Conservation (phyloP, 2,113 vertebrate species). For the Tautogolabrus adspersus region DNA sequence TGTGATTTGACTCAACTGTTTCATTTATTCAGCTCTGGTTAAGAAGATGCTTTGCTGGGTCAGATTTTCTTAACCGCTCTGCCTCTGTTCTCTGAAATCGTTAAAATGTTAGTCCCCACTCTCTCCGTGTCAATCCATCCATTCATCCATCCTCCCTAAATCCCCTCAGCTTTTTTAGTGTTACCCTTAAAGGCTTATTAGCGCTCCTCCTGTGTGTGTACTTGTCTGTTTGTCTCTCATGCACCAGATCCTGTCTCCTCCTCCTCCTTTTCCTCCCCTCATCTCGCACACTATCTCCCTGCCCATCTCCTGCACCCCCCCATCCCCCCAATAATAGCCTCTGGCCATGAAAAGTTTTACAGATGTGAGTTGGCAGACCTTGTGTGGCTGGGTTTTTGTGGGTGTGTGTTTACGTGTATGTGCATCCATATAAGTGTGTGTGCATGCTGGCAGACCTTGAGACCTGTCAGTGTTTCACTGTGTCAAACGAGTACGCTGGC, state of each 20-base stretch:
- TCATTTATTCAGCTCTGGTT: slow-evolving; percentile 22
- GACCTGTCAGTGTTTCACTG: slow-evolving; percentile 77
- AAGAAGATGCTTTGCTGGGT: slow-evolving; percentile 16
- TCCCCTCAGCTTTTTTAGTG: slow-evolving; percentile 61
- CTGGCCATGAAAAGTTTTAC: slow-evolving; percentile 80
- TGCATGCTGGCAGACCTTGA: slow-evolving; percentile 77
- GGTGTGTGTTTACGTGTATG: slow-evolving; percentile 34
- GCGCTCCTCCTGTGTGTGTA: slow-evolving; percentile 57
- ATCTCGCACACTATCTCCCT: slow-evolving; percentile 4
- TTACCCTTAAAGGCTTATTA: slow-evolving; percentile 73
- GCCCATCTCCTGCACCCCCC: not conserved
- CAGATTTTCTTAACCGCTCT: slow-evolving; percentile 13
- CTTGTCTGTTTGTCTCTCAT: slow-evolving; percentile 42
- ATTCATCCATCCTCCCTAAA: slow-evolving; percentile 56
- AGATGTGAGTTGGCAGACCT: slow-evolving; percentile 80
- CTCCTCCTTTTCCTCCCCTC: slow-evolving; percentile 6
- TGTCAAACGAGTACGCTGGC: slow-evolving; percentile 78
- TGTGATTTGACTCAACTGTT: slow-evolving; percentile 17
- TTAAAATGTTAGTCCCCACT: slow-evolving; percentile 2
- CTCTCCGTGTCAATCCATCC: slow-evolving; percentile 29
- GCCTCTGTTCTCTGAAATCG: slow-evolving; percentile 32
- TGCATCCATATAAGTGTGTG: slow-evolving; percentile 5
- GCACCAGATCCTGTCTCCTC: slow-evolving; percentile 27
- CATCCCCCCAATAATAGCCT: slow-evolving; percentile 65
- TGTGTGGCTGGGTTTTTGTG: slow-evolving; percentile 52